Evolutionary conservation across 2,797 vertebrate species (phyloP).

Genomic region (Lutjanus campechanus): DNA sequence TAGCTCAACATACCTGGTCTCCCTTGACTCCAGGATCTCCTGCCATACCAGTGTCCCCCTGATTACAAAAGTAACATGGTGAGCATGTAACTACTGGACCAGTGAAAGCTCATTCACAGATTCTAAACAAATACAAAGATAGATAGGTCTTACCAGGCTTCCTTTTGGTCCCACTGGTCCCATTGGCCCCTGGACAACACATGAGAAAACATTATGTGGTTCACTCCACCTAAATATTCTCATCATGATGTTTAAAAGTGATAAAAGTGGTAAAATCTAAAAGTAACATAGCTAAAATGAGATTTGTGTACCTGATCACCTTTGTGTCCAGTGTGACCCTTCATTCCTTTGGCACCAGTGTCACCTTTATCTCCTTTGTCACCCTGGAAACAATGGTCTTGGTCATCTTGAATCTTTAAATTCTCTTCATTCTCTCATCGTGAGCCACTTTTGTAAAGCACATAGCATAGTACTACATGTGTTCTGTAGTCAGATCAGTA

Average conservation of each 20-base stretch:
- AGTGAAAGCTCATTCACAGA: neutral
- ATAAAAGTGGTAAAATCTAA: neutral
- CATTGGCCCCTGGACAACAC: slow-evolving; percentile 60
- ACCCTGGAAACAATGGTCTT: slow-evolving; percentile 72
- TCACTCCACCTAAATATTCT: neutral
- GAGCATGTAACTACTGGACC: neutral
- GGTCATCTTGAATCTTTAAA: no score
- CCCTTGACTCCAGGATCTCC: slow-evolving; percentile 85
- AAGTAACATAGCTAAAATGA: neutral
- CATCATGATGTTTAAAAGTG: neutral
- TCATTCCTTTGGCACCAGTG: slow-evolving; percentile 81
- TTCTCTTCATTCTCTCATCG: no score
- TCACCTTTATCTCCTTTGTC: slow-evolving; percentile 84
- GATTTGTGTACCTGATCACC: slow-evolving; percentile 83
- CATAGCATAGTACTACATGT: no score
- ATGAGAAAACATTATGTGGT: neutral
- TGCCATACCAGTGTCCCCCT: slow-evolving; percentile 80
- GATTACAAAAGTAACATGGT: slow-evolving; percentile 20
- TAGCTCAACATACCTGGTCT: slow-evolving; percentile 79
- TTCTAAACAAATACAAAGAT: neutral
- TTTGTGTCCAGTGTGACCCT: slow-evolving; percentile 87
- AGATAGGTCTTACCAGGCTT: slow-evolving; percentile 76
- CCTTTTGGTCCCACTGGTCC: slow-evolving; percentile 84
- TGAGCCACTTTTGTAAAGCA: no score
- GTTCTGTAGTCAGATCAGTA: no score